Conservation (phyloP, 2,888 invertebrate species). For the Agelastica alni region DNA sequence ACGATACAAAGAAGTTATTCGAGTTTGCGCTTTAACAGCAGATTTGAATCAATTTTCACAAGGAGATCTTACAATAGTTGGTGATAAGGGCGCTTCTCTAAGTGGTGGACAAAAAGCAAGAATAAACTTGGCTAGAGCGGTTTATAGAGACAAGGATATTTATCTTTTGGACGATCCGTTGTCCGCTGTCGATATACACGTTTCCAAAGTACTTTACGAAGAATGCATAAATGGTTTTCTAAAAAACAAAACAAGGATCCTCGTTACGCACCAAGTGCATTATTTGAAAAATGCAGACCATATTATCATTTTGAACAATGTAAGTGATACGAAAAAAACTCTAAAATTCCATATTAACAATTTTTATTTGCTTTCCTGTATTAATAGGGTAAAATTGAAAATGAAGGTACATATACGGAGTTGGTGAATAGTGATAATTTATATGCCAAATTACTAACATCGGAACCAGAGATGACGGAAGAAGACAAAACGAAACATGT, state of each 20-base stretch:
- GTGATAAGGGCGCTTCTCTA: slow-evolving; percentile 75
- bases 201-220: slow-evolving; percentile 77
- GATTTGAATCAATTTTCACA: slow-evolving; percentile 75
- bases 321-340: too few relatives aligned
- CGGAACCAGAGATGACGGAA: slow-evolving; percentile 52
- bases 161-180: slow-evolving; percentile 84
- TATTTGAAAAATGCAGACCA: slow-evolving; percentile 70
- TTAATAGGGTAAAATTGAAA: slow-evolving; percentile 50
- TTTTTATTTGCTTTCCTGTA: too few relatives aligned
- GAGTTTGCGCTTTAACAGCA: slow-evolving; percentile 69
- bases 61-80: slow-evolving; percentile 76
- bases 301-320: slow-evolving; percentile 67
- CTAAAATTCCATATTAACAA: too few relatives aligned
- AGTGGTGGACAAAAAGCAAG: slow-evolving; percentile 84
- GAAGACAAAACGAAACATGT: slow-evolving; percentile 44
- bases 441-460: slow-evolving; percentile 58
- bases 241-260: slow-evolving; percentile 69
- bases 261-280: slow-evolving; percentile 86
- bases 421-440: slow-evolving; percentile 57
- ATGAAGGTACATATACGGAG: slow-evolving; percentile 57
- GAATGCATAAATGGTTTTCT: slow-evolving; percentile 74
- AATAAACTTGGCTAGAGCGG: slow-evolving; percentile 69
- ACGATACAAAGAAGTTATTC: slow-evolving; percentile 63
- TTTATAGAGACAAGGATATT: slow-evolving; percentile 73
- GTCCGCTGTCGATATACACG: slow-evolving; percentile 81